phyloP scores from a whole-genome alignment of 2,797 vertebrate genomes.

The Ptychadena robeensis region DNA sequence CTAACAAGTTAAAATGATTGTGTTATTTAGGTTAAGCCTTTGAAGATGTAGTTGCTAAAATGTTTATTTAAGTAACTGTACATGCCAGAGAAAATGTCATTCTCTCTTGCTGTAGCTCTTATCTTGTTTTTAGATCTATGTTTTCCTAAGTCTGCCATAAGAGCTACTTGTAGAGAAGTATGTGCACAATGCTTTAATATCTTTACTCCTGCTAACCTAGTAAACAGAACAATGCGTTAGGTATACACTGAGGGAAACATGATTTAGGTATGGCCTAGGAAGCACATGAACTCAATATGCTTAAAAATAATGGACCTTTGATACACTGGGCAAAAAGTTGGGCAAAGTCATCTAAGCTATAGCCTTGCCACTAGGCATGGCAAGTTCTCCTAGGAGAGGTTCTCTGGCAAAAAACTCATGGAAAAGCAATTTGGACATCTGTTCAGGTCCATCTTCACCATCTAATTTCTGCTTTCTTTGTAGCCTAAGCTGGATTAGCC shows the following conservation, averaged over 20 bases:
- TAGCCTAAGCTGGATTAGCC: too few relatives aligned
- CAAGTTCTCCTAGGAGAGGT: too few relatives aligned
- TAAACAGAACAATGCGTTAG: not conserved
- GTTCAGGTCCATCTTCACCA: too few relatives aligned
- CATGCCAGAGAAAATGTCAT: constrained; percentile 25
- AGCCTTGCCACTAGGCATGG: too few relatives aligned
- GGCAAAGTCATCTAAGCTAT: too few relatives aligned
- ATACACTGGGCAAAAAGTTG: too few relatives aligned
- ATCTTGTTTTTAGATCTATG: constrained; percentile 22
- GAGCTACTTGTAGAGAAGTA: not conserved
- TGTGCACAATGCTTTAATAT: constrained; percentile 1
- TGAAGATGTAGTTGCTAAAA: not conserved
- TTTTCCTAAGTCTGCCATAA: constrained; percentile 17
- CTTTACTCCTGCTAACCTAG: not conserved
- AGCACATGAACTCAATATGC: too few relatives aligned
- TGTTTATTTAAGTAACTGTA: constrained; percentile 25
- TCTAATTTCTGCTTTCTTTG: too few relatives aligned
- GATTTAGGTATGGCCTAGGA: too few relatives aligned
- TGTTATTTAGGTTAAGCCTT: constrained; percentile 12
- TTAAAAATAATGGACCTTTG: too few relatives aligned
- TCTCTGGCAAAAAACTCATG: too few relatives aligned
- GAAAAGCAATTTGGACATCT: too few relatives aligned
- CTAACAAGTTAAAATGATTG: not conserved
- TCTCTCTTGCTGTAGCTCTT: constrained; percentile 10
- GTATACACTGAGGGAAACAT: not conserved